Conservation (phyloP, 2,113 vertebrate species). For the Leptosomus discolor region DNA sequence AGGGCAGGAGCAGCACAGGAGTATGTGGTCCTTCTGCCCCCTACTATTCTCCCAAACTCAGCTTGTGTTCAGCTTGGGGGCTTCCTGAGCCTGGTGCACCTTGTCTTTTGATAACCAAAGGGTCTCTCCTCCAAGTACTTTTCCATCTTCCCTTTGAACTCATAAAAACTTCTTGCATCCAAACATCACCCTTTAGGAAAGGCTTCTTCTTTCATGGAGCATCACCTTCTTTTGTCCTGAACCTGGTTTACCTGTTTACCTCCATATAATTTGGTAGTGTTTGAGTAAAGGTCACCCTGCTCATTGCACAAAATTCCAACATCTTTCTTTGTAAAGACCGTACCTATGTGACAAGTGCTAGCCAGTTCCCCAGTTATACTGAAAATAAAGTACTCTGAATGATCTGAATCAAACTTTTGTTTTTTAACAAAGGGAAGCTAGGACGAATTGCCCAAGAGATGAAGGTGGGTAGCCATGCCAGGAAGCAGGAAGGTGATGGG, state of each 20-base stretch:
- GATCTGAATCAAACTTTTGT: background rate
- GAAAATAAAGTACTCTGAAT: background rate
- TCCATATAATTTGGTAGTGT: background rate
- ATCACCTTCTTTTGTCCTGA: background rate
- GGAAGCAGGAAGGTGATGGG: background rate
- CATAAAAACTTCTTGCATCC: background rate
- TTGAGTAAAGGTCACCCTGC: background rate
- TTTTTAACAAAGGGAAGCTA: background rate
- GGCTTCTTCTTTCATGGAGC: background rate
- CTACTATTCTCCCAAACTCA: background rate
- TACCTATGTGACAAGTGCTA: background rate
- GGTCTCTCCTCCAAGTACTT: background rate
- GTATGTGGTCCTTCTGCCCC: background rate
- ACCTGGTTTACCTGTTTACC: background rate
- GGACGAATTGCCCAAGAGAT: background rate
- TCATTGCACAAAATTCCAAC: background rate
- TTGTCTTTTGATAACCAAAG: background rate
- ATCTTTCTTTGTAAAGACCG: background rate
- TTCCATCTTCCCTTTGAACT: background rate
- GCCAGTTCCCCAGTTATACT: background rate
- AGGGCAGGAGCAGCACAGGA: background rate
- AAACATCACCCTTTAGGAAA: background rate
- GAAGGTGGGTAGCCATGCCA: background rate
- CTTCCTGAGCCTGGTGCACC: background rate
- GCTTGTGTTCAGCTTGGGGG: rapidly evolving